A percentile compares a stretch with the other conserved stretches of the same genome.
phyloP scores from a whole-genome alignment of 2,113 vertebrate species.

The Neolamprologus ventralis region DNA sequence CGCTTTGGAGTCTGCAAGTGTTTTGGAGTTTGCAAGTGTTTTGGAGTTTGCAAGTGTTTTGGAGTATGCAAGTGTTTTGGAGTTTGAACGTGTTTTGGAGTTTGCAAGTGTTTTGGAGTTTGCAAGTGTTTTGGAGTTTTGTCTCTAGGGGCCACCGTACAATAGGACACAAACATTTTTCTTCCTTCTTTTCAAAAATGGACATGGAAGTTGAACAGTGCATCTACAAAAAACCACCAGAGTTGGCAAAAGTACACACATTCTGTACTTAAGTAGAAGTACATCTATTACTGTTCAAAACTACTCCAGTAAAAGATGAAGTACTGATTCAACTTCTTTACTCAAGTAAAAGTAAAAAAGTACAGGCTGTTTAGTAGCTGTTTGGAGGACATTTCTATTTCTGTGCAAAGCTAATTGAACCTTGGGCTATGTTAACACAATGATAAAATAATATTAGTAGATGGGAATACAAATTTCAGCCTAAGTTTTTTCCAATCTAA shows the following conservation, averaged over 20 bases:
- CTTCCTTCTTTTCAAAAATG: not conserved
- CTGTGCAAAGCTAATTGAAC: not conserved
- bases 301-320: not conserved
- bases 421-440: not conserved
- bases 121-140: too few relatives aligned
- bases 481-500: not conserved
- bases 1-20: accelerated
- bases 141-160: too few relatives aligned
- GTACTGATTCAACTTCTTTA: not conserved
- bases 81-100: too few relatives aligned
- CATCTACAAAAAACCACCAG: not conserved
- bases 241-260: not conserved
- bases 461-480: not conserved
- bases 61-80: too few relatives aligned
- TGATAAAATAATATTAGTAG: not conserved
- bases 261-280: not conserved
- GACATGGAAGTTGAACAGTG: not conserved
- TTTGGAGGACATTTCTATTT: not conserved
- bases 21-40: too few relatives aligned
- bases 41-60: too few relatives aligned
- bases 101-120: too few relatives aligned
- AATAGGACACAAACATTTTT: not conserved
- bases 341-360: not conserved
- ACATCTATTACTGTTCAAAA: not conserved
- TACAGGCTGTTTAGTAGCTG: not conserved